Base-by-base conservation (phyloP, 2,888 invertebrate species). In the Epistrophe eligans region DNA sequence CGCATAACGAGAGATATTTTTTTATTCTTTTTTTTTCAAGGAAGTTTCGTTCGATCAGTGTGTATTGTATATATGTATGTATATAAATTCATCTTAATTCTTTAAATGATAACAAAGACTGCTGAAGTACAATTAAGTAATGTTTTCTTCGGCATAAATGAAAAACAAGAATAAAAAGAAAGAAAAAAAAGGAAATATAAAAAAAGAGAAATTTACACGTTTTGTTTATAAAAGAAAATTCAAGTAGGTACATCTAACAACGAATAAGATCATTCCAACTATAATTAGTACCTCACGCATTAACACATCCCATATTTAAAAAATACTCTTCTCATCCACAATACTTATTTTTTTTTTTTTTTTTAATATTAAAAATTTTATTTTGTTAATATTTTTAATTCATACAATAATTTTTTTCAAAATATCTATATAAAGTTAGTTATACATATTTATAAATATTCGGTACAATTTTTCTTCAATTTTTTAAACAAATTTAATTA, bases 381-480 rank as follows among this genome's bases (percentile, higher is more conserved):
- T 76, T 83, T 62, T 73, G 45, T 79, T 87, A 82, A 71, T 79
- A 58, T 66, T 74, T 71, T 82, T 74, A 87, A 77, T 70, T 28
- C 70, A 60, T 87, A 87, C 77, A 87, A 74, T 82, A 73, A 48
- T 62, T 67, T 60, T 77, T 45, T 80, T 62, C 76, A 87, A 82
- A 82, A 85, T 85, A 85, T 85, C 62, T 77, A 82, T 85, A 77
- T 66, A 77, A 67, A 79, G 82, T 81, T 77, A 85, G 73, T 85
- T 77, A 70, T 76, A 82, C 70, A 55, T 77, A 57, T 55, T 77
- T 67, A 67, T 70, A 38, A 70, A 71, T 84, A 74, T 70, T 70
- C 73, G 66, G 80, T 77, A 84, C 76, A 73, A 13, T 62, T 67
- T 38, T 62, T 77, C 71, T 43, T 79, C 19, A 40, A 24, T 52